phyloP scores from a whole-genome alignment of 2,797 vertebrate genomes.

The Xerus rutilus region DNA sequence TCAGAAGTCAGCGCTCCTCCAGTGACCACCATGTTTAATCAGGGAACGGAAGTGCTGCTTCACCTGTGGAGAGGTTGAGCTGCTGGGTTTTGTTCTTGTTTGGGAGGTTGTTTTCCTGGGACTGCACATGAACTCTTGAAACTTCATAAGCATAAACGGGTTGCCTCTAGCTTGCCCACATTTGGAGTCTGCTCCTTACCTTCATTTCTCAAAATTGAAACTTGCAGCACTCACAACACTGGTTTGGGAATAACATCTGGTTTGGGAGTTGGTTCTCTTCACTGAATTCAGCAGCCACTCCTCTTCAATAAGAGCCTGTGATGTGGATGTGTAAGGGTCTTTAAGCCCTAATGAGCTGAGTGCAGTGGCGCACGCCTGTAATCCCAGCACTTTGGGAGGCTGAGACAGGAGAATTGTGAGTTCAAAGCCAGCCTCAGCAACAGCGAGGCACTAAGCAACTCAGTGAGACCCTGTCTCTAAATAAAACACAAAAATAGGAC shows the following conservation, averaged over 20 bases:
- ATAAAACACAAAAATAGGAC: too few relatives aligned
- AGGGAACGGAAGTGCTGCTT: not conserved
- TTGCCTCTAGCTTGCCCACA: not conserved
- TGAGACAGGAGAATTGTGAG: too few relatives aligned
- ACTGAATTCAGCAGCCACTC: not conserved
- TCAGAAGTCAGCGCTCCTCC: not conserved
- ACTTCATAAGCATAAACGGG: not conserved
- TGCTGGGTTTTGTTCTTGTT: not conserved
- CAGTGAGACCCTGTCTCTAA: too few relatives aligned
- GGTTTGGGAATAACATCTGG: not conserved
- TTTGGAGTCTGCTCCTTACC: not conserved
- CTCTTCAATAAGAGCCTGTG: not conserved
- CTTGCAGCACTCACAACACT: not conserved
- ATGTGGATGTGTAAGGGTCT: not conserved
- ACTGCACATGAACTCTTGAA: not conserved
- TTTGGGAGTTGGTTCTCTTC: not conserved
- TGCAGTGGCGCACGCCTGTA: too few relatives aligned
- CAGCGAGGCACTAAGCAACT: too few relatives aligned
- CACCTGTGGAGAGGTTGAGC: not conserved
- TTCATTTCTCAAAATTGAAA: slow-evolving; percentile 25
- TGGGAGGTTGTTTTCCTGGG: not conserved
- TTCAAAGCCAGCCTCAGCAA: too few relatives aligned
- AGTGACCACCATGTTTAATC: not conserved
- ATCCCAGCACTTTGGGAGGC: too few relatives aligned
- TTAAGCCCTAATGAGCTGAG: too few relatives aligned